Percentiles rank a stretch among this genome's conserved stretches.
phyloP scores from a whole-genome alignment of 2,113 vertebrate genomes.

The Gobiocypris rarus region DNA sequence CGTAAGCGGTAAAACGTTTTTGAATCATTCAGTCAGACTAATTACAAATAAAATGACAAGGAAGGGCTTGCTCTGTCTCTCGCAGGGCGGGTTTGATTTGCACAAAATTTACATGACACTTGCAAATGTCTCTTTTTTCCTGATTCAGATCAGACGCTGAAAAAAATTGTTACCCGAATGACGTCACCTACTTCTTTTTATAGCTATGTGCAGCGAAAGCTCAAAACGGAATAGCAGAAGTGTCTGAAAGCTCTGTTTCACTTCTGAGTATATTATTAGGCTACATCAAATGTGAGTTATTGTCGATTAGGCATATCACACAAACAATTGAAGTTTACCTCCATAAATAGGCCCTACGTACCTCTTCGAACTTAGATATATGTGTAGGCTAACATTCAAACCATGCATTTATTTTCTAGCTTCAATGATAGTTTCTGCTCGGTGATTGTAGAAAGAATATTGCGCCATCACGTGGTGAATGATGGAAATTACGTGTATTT shows the following conservation, averaged over 20 bases:
- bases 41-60: neutral
- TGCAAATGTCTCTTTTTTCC: conserved; percentile 42
- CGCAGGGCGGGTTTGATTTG: conserved; percentile 46
- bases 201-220: neutral
- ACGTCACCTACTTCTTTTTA: neutral
- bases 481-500: neutral
- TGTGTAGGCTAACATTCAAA: neutral
- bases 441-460: neutral
- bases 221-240: neutral
- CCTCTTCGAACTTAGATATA: neutral
- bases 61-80: conserved; percentile 15
- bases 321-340: neutral
- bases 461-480: conserved; percentile 13
- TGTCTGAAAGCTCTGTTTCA: neutral
- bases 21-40: neutral
- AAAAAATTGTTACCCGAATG: neutral
- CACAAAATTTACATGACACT: conserved; percentile 55
- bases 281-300: neutral
- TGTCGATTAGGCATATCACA: neutral
- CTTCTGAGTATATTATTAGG: neutral
- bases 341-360: neutral
- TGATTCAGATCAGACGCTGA: neutral
- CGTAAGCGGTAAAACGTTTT: neutral
- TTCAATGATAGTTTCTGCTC: neutral
- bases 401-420: neutral